Evolutionary conservation across 2,113 vertebrate genomes (phyloP), one percentile per base, ranked within the genome.

Genomic region (Dendrocopos noguchii): DNA sequence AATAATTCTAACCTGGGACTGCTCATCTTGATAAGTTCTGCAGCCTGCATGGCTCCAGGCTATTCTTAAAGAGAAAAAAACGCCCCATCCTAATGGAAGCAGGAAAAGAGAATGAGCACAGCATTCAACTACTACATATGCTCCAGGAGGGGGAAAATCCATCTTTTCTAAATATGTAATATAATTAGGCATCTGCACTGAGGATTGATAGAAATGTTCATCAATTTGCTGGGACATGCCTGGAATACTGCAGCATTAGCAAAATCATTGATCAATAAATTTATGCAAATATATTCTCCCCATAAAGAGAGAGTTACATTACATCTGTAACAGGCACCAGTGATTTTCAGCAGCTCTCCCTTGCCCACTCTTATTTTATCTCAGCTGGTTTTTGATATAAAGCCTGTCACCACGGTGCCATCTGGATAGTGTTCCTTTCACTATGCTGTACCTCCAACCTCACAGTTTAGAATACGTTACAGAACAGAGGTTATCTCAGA

Each of bases 341-440:
- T 47, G 81, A 76, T 90, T 93, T 94, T 83, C 93, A 85, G 83
- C 80, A 78, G 74, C 77, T 75, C 70, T 88, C 77, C 86, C 59
- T 55, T 76, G 82, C 80, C 66, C 6, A 15, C 44, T 88, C 80
- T 88, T 89, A 75, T 44, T 95, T 91, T 88, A 59, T 75, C 64
- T 93, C 4, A 17, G 77, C 86, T 83, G 72, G 64, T 70, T 75
- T 81, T 76, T 95, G 93, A 96, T 67, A 88, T 64, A 96, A 93
- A 94, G 91, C 90, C 94, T 95, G 91, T 96, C 96, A 96, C 94
- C 59, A 33, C 15, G 20, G 88, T 97, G 95, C 91, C 95, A 97
- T 97, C 94, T 96, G 95, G 94, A 94, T 15, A 89, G 68, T 84
- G 87, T 88, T 94, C 79, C 82, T 90, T 88, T 95, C 87, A n/a